Evolutionary conservation across 2,888 invertebrate genomes (phyloP), one percentile per base, ranked within the genome.

Genomic region (Mesoligia furuncula): DNA sequence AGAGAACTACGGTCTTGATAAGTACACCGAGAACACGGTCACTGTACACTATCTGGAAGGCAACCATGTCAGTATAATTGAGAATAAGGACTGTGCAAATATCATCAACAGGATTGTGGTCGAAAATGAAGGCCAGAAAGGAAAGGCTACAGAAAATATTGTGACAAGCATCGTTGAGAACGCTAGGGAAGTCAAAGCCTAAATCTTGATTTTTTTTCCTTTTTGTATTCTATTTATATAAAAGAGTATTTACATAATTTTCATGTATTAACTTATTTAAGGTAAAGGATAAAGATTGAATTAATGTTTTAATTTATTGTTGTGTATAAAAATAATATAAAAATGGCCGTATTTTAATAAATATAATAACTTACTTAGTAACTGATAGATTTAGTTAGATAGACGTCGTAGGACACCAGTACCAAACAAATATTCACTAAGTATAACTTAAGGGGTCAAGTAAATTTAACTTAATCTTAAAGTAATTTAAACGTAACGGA

Each of bases 1-100:
- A 71, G 97, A 98, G 51, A 98, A 98, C 90, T 98, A 98, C 87
- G 97, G 97, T 31, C 92, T 98, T 0, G 97, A 97, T 0, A 96
- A 97, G 91, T 92, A 97, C 42, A 97, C 97, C 0, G 96, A 97
- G 45, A 95, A 96, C 0, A 95, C 95, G 5, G 97, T 98, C 0
- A 96, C 97, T 0, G 95, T 98, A 0, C 97, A 97, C 87, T 97
- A 96, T 68, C 94, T 98, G n/a, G 98, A 98, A 89, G 98, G 98
- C 17, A 98, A 98, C 90, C 98, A 98, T 89, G 92, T 97, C 0
- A 97, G 97, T 62, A 98, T 98, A 88, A 90, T 98, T 85, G 97
- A 98, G 24, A 98, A 97, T 88, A 95, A 97, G 70, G 97, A 97
- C 85, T 94, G 97, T 70, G 97, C 97, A 0, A 97, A 98, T 86